A percentile compares a stretch with the other conserved stretches of the same genome.
Conservation (phyloP, 2,888 invertebrate species). For the Heteromyza rotundicornis region DNA sequence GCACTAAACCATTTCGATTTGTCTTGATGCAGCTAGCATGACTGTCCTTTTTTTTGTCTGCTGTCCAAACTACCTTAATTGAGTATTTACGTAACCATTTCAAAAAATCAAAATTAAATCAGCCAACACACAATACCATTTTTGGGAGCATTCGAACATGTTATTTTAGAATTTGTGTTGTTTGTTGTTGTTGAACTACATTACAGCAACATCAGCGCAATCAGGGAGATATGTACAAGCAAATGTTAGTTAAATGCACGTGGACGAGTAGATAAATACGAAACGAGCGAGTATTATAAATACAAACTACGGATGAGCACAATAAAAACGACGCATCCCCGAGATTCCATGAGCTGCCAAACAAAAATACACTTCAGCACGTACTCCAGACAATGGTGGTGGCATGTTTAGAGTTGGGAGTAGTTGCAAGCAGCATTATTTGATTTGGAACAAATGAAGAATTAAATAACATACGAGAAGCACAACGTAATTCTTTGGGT, state of each 20-base stretch:
- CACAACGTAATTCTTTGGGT: background rate
- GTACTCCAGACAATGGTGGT: conserved; percentile 30
- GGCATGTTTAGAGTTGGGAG: background rate
- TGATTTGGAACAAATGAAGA: conserved; percentile 29
- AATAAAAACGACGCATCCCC: conserved; percentile 23
- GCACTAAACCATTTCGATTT: no score
- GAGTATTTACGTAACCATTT: conserved; percentile 46
- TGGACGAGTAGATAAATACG: conserved; percentile 57
- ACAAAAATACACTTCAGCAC: conserved; percentile 55
- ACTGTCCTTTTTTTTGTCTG: conserved; percentile 4
- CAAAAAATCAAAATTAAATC: conserved; percentile 44
- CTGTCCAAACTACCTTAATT: conserved; percentile 37
- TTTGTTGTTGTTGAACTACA: conserved; percentile 21
- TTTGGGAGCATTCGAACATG: conserved; percentile 7
- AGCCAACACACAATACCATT: conserved; percentile 15
- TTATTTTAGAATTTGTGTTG: conserved; percentile 20
- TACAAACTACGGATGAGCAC: conserved; percentile 30
- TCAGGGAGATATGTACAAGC: conserved; percentile 23
- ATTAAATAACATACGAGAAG: conserved; percentile 21
- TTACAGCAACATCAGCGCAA: conserved; percentile 7
- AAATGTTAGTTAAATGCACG: conserved; percentile 57
- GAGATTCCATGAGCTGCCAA: conserved; percentile 29
- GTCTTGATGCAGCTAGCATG: no score
- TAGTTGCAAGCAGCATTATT: conserved; percentile 19
- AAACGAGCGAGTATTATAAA: conserved; percentile 48